Percentiles rank a stretch among this genome's conserved stretches.
Conservation (phyloP, 1,140 invertebrate species). For the Dreissena rostriformis region DNA sequence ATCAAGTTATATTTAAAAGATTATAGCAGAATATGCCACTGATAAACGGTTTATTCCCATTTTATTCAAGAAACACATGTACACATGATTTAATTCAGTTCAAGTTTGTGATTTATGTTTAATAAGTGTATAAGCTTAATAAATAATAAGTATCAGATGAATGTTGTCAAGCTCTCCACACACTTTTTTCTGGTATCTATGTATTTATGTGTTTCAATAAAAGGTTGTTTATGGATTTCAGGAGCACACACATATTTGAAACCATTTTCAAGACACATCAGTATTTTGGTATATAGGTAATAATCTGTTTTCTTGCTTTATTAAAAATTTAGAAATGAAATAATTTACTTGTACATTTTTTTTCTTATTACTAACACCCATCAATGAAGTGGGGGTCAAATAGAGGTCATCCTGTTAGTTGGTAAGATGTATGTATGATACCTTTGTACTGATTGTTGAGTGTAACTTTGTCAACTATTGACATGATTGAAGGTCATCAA, state of each 20-base stretch:
- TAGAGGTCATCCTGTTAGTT: background rate
- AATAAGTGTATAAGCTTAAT: too few relatives aligned
- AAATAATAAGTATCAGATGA: background rate
- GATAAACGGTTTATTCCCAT: too few relatives aligned
- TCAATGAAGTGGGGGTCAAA: background rate
- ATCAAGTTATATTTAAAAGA: too few relatives aligned
- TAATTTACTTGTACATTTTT: background rate
- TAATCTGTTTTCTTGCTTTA: background rate
- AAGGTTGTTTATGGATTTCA: conserved; percentile 5
- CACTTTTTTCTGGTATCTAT: background rate
- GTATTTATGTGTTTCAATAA: background rate
- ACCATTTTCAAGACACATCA: background rate
- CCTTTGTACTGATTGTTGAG: background rate
- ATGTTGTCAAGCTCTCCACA: background rate
- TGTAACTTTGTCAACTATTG: background rate
- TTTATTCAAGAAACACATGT: too few relatives aligned
- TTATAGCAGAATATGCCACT: too few relatives aligned
- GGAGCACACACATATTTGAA: background rate
- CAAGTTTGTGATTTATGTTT: background rate
- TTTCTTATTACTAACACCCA: background rate
- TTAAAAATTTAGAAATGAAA: background rate
- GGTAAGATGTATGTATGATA: background rate
- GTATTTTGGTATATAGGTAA: conserved; percentile 37
- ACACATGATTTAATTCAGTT: too few relatives aligned
- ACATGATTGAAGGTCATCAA: background rate